phyloP scores from a whole-genome alignment of 2,888 invertebrate species.

The Orgyia antiqua region DNA sequence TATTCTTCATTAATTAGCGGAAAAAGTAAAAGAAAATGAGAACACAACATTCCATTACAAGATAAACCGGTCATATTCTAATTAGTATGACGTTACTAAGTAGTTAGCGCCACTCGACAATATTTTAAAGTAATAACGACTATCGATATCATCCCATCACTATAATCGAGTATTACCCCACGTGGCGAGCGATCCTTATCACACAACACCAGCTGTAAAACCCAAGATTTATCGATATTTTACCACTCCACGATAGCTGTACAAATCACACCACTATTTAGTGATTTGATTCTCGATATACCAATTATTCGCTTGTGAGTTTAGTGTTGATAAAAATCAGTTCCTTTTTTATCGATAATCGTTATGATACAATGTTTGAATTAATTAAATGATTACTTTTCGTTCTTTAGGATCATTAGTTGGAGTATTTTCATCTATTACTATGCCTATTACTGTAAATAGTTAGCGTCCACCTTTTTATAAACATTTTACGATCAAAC shows the following conservation, averaged over 20 bases:
- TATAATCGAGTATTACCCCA: conserved; percentile 55
- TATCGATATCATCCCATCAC: conserved; percentile 36
- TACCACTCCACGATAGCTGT: conserved; percentile 54
- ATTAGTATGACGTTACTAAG: conserved; percentile 19
- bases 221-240: conserved; percentile 75
- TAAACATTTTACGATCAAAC: no score
- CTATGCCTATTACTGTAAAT: no score
- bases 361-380: conserved; percentile 21
- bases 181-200: conserved; percentile 74
- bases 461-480: no score
- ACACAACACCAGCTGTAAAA: conserved; percentile 70
- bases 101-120: conserved; percentile 24
- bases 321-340: conserved; percentile 17
- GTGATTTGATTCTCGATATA: conserved; percentile 38
- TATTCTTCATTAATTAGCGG: no score
- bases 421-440: not conserved
- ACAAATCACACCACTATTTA: conserved; percentile 72
- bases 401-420: conserved; percentile 1
- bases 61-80: conserved; percentile 19
- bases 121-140: conserved; percentile 22
- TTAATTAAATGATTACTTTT: conserved; percentile 22
- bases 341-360: conserved; percentile 23
- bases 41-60: conserved; percentile 11
- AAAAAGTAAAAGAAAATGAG: not conserved
- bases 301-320: conserved; percentile 33